These are phyloP conservation scores for Mugil cephalus DNA, from an alignment of 2,113 vertebrate genomes.

Conservation along the genomic window DNA sequence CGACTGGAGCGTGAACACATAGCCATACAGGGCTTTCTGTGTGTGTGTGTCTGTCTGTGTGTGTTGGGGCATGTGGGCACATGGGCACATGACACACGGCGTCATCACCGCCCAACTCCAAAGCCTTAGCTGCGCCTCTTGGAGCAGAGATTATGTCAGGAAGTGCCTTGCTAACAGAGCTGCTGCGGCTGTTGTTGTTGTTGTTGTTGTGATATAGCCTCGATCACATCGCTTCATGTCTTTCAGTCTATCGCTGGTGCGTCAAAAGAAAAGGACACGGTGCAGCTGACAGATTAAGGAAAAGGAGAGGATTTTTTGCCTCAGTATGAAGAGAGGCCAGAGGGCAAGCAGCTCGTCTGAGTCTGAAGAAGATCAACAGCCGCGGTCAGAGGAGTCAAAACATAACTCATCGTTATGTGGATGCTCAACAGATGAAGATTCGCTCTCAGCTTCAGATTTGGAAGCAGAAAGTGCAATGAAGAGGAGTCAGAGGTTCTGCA, in stretches of 20 bases:
- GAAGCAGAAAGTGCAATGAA: conserved; percentile 61
- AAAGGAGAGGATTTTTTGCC: conserved; percentile 13
- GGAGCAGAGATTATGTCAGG: conserved; percentile 73
- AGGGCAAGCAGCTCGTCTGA: conserved; percentile 56
- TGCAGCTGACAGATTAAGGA: conserved; percentile 15
- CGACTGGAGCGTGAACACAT: conserved; percentile 71
- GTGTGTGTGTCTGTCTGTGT: conserved; percentile 31
- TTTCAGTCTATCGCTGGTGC: background rate
- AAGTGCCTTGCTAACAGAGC: conserved; percentile 65
- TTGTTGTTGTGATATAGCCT: conserved; percentile 23
- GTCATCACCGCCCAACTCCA: conserved; percentile 72
- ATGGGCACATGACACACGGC: conserved; percentile 69
- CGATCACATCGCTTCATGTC: conserved; percentile 1
- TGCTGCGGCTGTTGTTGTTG: conserved; percentile 33
- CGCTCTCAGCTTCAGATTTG: conserved; percentile 1
- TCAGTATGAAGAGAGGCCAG: conserved; percentile 61
- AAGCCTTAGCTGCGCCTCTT: conserved; percentile 61
- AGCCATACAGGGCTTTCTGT: conserved; percentile 40
- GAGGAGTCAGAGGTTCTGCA: conserved; percentile 71
- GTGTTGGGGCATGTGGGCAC: background rate
- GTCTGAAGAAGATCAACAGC: conserved; percentile 46
- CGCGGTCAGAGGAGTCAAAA: conserved; percentile 32
- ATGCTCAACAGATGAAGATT: conserved; percentile 45
- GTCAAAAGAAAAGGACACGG: conserved; percentile 3
- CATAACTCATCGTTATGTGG: conserved; percentile 9